A percentile compares a stretch with the other conserved stretches of the same genome.
phyloP scores from a whole-genome alignment of 2,888 invertebrate species.

The Hypsopygia costalis region DNA sequence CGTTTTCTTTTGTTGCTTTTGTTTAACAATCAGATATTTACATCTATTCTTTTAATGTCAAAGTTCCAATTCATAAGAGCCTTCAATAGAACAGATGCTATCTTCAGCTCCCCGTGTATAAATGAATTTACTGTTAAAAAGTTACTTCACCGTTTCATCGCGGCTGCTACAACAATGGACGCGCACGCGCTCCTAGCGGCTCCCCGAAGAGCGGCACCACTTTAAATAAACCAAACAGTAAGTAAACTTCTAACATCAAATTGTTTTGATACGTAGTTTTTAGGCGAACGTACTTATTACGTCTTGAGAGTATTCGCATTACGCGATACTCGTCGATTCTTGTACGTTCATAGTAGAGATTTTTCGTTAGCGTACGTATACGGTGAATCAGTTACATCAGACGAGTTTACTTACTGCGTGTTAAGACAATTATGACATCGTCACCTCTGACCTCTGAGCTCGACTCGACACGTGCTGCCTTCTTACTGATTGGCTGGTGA shows the following conservation, averaged over 20 bases:
- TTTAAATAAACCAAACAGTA: neutral
- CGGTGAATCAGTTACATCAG: neutral
- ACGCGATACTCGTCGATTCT: too few relatives aligned
- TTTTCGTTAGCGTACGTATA: too few relatives aligned
- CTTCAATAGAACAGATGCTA: constrained; percentile 1
- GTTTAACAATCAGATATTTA: neutral
- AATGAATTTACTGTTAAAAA: constrained; percentile 6
- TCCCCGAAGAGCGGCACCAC: constrained; percentile 9
- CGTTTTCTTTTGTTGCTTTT: neutral
- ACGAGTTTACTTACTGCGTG: constrained; percentile 18
- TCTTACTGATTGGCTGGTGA: constrained; percentile 61
- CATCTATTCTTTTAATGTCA: constrained; percentile 1
- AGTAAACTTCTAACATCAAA: neutral
- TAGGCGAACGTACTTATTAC: too few relatives aligned
- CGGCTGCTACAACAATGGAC: constrained; percentile 38
- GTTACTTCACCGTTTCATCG: constrained; percentile 7
- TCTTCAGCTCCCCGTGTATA: constrained; percentile 1
- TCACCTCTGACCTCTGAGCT: constrained; percentile 56
- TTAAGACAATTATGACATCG: constrained; percentile 26
- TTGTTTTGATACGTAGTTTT: neutral
- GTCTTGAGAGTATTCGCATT: too few relatives aligned
- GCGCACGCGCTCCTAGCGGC: constrained; percentile 37
- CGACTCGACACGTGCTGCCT: constrained; percentile 61
- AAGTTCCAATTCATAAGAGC: neutral
- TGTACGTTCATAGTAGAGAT: too few relatives aligned